A percentile compares a stretch with the other conserved stretches of the same genome.
These are phyloP conservation scores for Troglohyphantes excavatus DNA, from an alignment of 2,888 invertebrate genomes.

Conservation along the genomic window DNA sequence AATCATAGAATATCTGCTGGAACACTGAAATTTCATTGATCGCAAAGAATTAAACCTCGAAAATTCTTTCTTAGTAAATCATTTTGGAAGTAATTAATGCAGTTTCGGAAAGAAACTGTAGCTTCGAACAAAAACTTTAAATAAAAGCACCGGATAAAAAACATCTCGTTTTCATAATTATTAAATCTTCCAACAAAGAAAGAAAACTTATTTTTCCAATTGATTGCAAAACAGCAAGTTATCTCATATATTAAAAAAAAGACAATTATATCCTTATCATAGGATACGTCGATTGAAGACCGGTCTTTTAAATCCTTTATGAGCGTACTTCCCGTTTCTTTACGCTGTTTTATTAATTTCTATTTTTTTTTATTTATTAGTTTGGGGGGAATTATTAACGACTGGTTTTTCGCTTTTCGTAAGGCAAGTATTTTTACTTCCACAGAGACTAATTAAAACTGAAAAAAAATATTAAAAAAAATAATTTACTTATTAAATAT, in stretches of 20 bases:
- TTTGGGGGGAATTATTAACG: not conserved
- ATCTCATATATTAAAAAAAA: not conserved
- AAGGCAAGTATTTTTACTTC: conserved; percentile 2
- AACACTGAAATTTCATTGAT: not conserved
- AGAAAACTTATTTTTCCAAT: not conserved
- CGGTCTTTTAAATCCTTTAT: conserved; percentile 5
- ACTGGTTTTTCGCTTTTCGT: not conserved
- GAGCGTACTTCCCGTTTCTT: not conserved
- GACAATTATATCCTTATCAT: conserved; percentile 20
- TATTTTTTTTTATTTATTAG: not conserved
- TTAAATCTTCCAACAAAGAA: conserved; percentile 1
- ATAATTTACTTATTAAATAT: not conserved
- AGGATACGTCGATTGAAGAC: conserved; percentile 1
- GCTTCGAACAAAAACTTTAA: not conserved
- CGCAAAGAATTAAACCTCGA: not conserved
- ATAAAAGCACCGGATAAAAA: not conserved
- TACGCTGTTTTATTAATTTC: not conserved
- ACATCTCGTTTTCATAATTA: conserved; percentile 14
- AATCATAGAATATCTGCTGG: too few relatives aligned
- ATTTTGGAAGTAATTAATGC: conserved; percentile 12
- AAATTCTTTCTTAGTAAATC: not conserved
- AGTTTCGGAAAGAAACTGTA: not conserved
- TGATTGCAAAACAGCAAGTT: conserved; percentile 19
- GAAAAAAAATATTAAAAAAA: not conserved
- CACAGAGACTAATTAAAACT: conserved; percentile 15